Evolutionary conservation across 2,797 vertebrate genomes (phyloP).

Genomic region (Geotrypetes seraphini): DNA sequence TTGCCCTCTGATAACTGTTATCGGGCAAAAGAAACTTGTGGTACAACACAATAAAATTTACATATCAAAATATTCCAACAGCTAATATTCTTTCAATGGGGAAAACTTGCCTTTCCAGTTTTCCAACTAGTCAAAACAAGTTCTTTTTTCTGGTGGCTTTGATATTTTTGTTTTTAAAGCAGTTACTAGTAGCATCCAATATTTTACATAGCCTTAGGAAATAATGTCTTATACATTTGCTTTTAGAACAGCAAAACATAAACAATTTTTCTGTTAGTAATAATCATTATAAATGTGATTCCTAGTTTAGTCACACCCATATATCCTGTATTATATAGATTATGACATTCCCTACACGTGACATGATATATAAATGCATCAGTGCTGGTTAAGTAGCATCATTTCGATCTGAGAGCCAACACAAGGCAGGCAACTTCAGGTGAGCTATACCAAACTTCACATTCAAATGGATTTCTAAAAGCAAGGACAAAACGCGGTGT

Average conservation of each 20-base stretch:
- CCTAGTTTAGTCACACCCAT: conserved; percentile 1
- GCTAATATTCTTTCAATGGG: no score
- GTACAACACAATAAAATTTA: no score
- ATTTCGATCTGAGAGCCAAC: neutral
- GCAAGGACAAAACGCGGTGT: no score
- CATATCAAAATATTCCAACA: no score
- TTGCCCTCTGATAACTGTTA: no score
- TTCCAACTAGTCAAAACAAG: no score
- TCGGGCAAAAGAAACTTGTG: no score
- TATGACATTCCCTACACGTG: conserved; percentile 1
- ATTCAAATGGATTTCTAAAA: no score
- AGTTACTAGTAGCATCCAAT: no score
- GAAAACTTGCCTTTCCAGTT: no score
- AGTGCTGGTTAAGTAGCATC: neutral
- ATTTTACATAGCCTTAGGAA: neutral
- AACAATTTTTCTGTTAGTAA: neutral
- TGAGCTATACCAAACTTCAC: neutral
- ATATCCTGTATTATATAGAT: conserved; percentile 2
- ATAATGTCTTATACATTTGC: neutral
- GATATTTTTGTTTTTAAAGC: no score
- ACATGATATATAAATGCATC: conserved; percentile 7
- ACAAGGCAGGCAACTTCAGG: neutral
- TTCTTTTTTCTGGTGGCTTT: no score
- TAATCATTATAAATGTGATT: conserved; percentile 1
- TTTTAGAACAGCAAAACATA: neutral